Base-by-base conservation (phyloP, 2,797 vertebrate species). In the Pseudomugil gertrudae region DNA sequence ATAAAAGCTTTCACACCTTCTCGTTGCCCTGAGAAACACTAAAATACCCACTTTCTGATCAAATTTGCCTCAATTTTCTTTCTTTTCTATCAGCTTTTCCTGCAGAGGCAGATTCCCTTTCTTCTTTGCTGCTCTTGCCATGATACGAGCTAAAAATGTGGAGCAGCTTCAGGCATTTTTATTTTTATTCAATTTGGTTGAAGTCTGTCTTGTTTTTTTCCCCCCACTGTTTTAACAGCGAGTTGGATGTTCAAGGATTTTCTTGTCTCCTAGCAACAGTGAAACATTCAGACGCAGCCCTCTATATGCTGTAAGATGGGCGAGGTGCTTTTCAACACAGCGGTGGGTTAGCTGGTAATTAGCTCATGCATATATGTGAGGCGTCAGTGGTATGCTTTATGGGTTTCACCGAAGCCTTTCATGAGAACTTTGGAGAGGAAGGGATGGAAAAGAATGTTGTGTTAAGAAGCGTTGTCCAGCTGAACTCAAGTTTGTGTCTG, bases 241-340 rank as follows among this genome's bases (percentile, higher is more conserved):
- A 76, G 80, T 78, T 87, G 77, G 66, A 85, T 86, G 73, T 77
- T 84, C 81, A 87, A 90, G 86, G 81, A 90, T 89, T 83, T 85
- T 83, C 68, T 81, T 0, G 85, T 91, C 72, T 79, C 90, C 86
- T 90, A 91, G 90, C 90, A 91, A 91, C 90, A 90, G 89, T 74
- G 86, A 74, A 86, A 86, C 84, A 86, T 83, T 86, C 67, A 85
- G 72, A 87, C 59, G 32, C 74, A 74, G 70, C 45, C 72, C 60
- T 84, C 74, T 85, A 77, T 85, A 80, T 66, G 74, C 79, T 79
- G 68, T 50, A 61, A 63, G 72, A 82, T 70, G 81, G 72, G 69
- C 59, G 75, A 83, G 68, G 33, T 74, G 83, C 72, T 65, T 77
- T 67, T 87, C 56, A 47, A 59, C 72, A 43, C 80, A 70, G 79